These are phyloP conservation scores for Montipora capricornis DNA, from an alignment of 64 coral and sea anemone genomes.

Conservation along the genomic window DNA sequence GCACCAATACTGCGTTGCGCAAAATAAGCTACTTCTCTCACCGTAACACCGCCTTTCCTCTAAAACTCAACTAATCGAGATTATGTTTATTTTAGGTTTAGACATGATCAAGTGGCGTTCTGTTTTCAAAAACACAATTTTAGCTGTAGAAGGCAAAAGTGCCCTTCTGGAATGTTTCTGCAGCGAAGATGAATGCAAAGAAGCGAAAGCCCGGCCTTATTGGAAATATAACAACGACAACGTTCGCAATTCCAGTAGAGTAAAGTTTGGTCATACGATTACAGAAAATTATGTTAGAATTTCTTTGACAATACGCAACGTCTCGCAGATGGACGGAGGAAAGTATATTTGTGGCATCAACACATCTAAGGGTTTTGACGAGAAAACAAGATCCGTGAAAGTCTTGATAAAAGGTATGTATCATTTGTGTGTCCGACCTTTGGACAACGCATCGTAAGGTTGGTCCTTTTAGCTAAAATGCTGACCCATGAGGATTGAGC, in stretches of 20 bases:
- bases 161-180: constrained; percentile 2
- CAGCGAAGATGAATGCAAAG: background rate
- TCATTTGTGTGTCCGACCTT: too few relatives aligned
- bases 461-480: too few relatives aligned
- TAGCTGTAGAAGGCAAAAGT: background rate
- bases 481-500: too few relatives aligned
- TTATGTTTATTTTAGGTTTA: background rate
- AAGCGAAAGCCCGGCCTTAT: background rate
- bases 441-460: too few relatives aligned
- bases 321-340: background rate
- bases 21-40: background rate
- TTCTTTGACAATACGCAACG: background rate
- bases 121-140: background rate
- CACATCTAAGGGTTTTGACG: constrained; percentile 12
- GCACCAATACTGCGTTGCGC: too few relatives aligned
- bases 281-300: background rate
- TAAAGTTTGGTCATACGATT: background rate
- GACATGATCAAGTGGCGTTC: background rate
- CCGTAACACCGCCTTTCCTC: background rate
- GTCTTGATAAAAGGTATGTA: constrained; percentile 5
- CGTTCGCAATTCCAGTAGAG: background rate
- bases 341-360: background rate
- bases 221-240: background rate
- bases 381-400: background rate
- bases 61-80: too few relatives aligned